Evolutionary conservation across 2,113 vertebrate genomes (phyloP), one percentile per base, ranked within the genome.

Genomic region (Cyrtonyx montezumae): DNA sequence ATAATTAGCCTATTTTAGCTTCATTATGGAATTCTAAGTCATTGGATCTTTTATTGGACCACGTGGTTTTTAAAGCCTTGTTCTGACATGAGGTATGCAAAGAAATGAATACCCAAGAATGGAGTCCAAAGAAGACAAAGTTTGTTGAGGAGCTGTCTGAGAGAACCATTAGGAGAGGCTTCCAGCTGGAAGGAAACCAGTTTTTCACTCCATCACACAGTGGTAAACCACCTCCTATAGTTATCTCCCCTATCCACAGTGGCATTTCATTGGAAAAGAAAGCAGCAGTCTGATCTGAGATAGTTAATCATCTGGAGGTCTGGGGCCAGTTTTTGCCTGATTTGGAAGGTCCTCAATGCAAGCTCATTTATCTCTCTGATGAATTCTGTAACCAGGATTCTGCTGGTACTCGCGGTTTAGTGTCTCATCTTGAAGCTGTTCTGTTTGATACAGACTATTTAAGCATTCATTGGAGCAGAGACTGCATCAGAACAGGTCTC

Each of bases 401-500:
- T 82, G 23, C n/a, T 69, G 8, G 28, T 59, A 49, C 37, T 34
- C 61, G 28, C 17, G 42, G 28, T 26, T 62, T 55, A 73, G 36
- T 21, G 20, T 48, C 22, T 90, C 15, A 25, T 91, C 69, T 84
- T 90, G 74, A 84, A 80, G 32, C 6, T 67, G 7, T 42, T 83
- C 45, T 32, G 3, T 45, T 77, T 2, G 10, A 79, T 56, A 49
- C 13, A 37, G 40, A 9, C 45, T 90, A 49, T 59, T 83, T 66
- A 88, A 68, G 6, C 36, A 78, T 84, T 88, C 56, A 37, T 21
- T n/a, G 37, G 32, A 88, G 46, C 37, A 88, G 56, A 70, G 36
- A 28, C 32, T 71, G 65, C 37, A 34, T 34, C 32, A 15, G 77
- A 91, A 23, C 63, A 84, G 77, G 84, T 90, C 69, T 93, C 87